phyloP scores from a whole-genome alignment of 2,888 invertebrate genomes.

The Trimorus sp. region DNA sequence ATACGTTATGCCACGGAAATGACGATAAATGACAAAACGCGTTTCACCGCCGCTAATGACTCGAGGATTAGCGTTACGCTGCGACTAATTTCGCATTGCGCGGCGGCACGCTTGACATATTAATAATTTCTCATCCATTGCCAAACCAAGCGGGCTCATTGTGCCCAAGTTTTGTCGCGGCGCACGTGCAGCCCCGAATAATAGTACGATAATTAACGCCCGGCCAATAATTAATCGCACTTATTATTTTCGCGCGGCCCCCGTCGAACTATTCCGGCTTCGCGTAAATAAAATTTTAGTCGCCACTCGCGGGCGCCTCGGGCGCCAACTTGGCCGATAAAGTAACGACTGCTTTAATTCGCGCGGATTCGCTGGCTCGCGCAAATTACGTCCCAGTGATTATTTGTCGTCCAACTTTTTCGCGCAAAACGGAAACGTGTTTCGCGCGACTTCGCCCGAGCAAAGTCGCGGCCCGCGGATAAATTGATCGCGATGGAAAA shows the following conservation, averaged over 20 bases:
- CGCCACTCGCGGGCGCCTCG: neutral
- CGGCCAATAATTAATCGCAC: conserved; percentile 17
- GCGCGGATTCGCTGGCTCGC: conserved; percentile 2
- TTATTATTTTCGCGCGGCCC: conserved; percentile 14
- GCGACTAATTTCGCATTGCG: conserved; percentile 33
- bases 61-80: conserved; percentile 22
- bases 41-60: conserved; percentile 29
- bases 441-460: conserved; percentile 13
- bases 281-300: conserved; percentile 21
- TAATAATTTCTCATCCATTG: conserved; percentile 33
- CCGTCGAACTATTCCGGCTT: conserved; percentile 4
- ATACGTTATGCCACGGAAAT: conserved; percentile 17
- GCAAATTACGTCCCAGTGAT: neutral
- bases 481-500: conserved; percentile 41
- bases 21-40: conserved; percentile 25
- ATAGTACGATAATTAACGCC: conserved; percentile 18
- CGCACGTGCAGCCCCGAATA: conserved; percentile 25
- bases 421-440: conserved; percentile 23
- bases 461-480: conserved; percentile 34
- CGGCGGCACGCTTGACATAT: conserved; percentile 20
- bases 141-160: conserved; percentile 27
- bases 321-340: conserved; percentile 10
- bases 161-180: conserved; percentile 19
- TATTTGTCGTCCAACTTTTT: neutral
- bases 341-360: conserved; percentile 8